phyloP scores from a whole-genome alignment of 2,888 invertebrate genomes.

The Hypercompe scribonia region DNA sequence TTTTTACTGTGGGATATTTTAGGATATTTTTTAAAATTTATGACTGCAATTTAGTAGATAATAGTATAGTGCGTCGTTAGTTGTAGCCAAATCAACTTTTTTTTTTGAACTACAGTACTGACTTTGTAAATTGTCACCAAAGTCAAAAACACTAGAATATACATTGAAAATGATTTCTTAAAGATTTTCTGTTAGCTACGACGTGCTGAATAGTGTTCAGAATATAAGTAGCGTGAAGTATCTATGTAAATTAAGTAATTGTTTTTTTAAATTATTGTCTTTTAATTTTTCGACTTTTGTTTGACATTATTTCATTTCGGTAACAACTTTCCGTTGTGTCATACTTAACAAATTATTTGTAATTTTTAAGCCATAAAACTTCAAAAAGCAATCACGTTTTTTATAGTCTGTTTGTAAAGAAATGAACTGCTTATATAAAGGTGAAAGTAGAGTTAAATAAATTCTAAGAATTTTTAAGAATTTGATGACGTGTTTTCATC shows the following conservation, averaged over 20 bases:
- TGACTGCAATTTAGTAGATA: background rate
- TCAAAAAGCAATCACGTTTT: too few relatives aligned
- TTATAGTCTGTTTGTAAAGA: background rate
- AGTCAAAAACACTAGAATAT: background rate
- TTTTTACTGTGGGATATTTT: too few relatives aligned
- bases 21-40: too few relatives aligned
- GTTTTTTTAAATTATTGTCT: background rate
- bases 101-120: background rate
- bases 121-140: background rate
- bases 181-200: background rate
- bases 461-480: too few relatives aligned
- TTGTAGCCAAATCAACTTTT: too few relatives aligned
- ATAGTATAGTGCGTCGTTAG: background rate
- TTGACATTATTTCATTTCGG: background rate
- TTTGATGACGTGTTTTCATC: too few relatives aligned
- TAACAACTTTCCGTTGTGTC: background rate
- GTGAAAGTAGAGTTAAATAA: background rate
- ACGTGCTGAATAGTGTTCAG: too few relatives aligned
- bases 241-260: background rate
- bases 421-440: background rate
- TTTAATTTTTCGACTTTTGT: background rate
- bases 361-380: too few relatives aligned
- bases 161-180: background rate
- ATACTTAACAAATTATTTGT: background rate
- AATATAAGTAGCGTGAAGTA: background rate